Evolutionary conservation across 2,797 vertebrate species (phyloP).

Genomic region (Pangasius larnaudii): DNA sequence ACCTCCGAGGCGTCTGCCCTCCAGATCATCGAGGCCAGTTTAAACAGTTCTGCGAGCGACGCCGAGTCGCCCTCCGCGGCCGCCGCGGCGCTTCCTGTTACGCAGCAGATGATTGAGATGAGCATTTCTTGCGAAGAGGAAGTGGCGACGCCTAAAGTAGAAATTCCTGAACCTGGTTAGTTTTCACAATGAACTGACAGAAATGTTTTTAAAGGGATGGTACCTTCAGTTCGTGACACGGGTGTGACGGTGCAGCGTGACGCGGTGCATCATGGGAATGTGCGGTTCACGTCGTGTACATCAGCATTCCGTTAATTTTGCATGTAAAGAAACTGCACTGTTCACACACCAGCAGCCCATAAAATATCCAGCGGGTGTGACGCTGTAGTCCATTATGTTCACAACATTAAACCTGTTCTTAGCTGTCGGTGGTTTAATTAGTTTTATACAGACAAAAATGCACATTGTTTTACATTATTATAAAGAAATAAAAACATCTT

Average conservation of each 20-base stretch:
- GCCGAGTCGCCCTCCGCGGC: constrained; percentile 55
- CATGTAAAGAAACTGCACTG: background rate
- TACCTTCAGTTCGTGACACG: too few species aligned
- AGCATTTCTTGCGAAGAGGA: constrained; percentile 80
- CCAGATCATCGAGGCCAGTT: constrained; percentile 88
- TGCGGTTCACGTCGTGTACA: background rate
- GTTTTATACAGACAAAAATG: background rate
- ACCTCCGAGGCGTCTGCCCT: constrained; percentile 86
- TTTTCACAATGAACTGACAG: background rate
- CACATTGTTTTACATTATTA: too few species aligned
- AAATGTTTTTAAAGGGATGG: background rate
- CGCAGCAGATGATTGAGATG: constrained; percentile 88
- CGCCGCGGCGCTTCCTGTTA: constrained; percentile 72
- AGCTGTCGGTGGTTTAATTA: background rate
- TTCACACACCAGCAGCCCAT: background rate
- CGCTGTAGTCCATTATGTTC: too few species aligned
- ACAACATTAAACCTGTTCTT: too few species aligned
- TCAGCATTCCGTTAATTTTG: background rate
- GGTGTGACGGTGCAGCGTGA: background rate
- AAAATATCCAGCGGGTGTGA: background rate
- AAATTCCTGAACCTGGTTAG: constrained; percentile 70
- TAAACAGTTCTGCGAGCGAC: constrained; percentile 83
- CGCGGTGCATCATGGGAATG: too few species aligned
- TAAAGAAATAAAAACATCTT: too few species aligned
- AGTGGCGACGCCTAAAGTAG: constrained; percentile 64